Evolutionary conservation across 2,113 vertebrate genomes (phyloP).

Genomic region (Trichomycterus rosablanca): DNA sequence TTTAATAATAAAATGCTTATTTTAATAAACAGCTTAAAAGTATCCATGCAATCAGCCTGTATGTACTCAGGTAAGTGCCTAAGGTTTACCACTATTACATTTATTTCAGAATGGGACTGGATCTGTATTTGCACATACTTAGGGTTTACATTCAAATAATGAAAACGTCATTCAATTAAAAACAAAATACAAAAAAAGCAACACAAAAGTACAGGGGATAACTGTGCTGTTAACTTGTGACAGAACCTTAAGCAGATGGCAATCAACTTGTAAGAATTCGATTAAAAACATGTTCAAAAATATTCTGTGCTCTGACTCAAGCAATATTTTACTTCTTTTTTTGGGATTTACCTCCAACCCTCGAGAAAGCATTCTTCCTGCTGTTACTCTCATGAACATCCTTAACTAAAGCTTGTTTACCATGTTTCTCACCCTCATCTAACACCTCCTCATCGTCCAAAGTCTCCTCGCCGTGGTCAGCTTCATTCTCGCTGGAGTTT

Average conservation of each 20-base stretch:
- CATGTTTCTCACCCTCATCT: too few relatives aligned
- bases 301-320: conserved; percentile 24
- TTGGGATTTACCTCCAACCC: conserved; percentile 27
- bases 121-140: neutral
- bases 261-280: conserved; percentile 19
- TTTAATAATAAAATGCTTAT: too few relatives aligned
- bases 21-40: too few relatives aligned
- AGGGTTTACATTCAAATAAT: conserved; percentile 2
- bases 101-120: neutral
- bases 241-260: neutral
- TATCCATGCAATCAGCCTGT: too few relatives aligned
- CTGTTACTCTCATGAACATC: conserved; percentile 22
- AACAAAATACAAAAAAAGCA: conserved; percentile 27
- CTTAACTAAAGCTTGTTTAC: neutral
- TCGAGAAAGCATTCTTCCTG: conserved; percentile 16
- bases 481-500: conserved; percentile 16
- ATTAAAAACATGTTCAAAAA: conserved; percentile 40
- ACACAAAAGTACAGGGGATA: neutral
- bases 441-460: too few relatives aligned
- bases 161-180: neutral
- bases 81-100: neutral
- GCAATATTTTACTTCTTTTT: conserved; percentile 35
- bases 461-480: too few relatives aligned
- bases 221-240: neutral
- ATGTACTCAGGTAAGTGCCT: too few relatives aligned